phyloP scores from a whole-genome alignment of 2,888 invertebrate species.

The Diloba caeruleocephala region DNA sequence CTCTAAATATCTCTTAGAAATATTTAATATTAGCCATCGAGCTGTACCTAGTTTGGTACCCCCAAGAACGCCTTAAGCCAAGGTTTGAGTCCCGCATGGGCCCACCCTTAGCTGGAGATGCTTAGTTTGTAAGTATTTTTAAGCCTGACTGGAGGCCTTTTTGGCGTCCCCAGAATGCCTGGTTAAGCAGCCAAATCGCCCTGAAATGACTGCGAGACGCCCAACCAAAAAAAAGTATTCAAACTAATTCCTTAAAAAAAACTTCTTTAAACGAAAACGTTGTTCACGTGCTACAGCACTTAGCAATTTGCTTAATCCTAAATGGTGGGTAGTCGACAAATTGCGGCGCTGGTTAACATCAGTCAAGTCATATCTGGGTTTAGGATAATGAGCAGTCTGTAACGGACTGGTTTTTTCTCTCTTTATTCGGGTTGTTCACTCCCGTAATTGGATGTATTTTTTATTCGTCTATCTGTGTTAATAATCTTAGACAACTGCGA shows the following conservation, averaged over 20 bases:
- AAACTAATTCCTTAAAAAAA: slow-evolving; percentile 8
- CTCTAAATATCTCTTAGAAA: too few relatives aligned
- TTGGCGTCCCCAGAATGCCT: too few relatives aligned
- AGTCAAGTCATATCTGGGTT: slow-evolving; percentile 67
- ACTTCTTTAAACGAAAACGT: slow-evolving; percentile 24
- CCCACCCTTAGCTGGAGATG: too few relatives aligned
- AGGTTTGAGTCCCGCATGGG: too few relatives aligned
- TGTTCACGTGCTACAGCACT: slow-evolving; percentile 52
- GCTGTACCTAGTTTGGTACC: too few relatives aligned
- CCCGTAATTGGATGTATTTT: slow-evolving; percentile 61
- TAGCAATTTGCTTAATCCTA: slow-evolving; percentile 62
- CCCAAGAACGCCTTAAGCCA: too few relatives aligned
- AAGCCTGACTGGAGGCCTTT: too few relatives aligned
- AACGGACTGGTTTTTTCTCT: slow-evolving; percentile 58
- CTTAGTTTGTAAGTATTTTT: too few relatives aligned
- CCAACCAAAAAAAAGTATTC: neutral
- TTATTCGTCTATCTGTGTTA: slow-evolving; percentile 53
- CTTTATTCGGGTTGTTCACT: slow-evolving; percentile 50
- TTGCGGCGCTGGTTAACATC: slow-evolving; percentile 58
- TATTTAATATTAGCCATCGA: too few relatives aligned
- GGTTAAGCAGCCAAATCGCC: too few relatives aligned
- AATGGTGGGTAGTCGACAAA: slow-evolving; percentile 64
- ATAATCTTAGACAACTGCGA: slow-evolving; percentile 44
- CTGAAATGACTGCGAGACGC: too few relatives aligned
- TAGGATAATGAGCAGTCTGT: slow-evolving; percentile 59